Conservation (phyloP, 2,113 vertebrate genomes). For the Macroglossus sobrinus region DNA sequence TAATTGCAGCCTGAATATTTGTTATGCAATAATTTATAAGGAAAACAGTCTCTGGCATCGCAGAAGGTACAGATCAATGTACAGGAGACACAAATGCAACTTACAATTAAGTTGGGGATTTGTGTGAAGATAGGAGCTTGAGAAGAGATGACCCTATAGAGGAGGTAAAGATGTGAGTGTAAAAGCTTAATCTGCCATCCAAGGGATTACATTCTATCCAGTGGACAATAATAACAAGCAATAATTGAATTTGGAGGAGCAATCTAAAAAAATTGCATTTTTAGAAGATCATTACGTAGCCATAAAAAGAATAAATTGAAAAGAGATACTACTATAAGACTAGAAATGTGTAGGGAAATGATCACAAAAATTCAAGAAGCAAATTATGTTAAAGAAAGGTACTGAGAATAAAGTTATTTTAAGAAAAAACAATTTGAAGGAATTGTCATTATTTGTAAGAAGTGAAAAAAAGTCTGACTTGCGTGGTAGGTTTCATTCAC, state of each 20-base stretch:
- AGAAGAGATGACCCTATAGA: background rate
- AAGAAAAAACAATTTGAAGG: background rate
- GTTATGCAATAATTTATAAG: background rate
- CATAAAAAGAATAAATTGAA: background rate
- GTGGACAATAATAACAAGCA: background rate
- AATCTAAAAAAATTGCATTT: background rate
- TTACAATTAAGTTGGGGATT: background rate
- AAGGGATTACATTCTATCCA: background rate
- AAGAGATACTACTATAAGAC: background rate
- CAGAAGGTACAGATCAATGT: background rate
- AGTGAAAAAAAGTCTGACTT: background rate
- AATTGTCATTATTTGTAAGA: background rate
- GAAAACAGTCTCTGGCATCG: background rate
- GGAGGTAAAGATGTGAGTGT: accelerated
- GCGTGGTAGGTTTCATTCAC: background rate
- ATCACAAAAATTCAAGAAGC: background rate
- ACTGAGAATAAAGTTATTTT: background rate
- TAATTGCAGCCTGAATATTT: background rate
- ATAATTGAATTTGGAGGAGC: background rate
- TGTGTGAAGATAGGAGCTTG: background rate
- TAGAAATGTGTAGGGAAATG: background rate
- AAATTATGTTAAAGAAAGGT: background rate
- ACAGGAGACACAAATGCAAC: background rate
- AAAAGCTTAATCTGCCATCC: background rate
- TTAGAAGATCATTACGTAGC: background rate